Base-by-base conservation (phyloP, 2,888 invertebrate genomes). In the Trichogramma dendrolimi region DNA sequence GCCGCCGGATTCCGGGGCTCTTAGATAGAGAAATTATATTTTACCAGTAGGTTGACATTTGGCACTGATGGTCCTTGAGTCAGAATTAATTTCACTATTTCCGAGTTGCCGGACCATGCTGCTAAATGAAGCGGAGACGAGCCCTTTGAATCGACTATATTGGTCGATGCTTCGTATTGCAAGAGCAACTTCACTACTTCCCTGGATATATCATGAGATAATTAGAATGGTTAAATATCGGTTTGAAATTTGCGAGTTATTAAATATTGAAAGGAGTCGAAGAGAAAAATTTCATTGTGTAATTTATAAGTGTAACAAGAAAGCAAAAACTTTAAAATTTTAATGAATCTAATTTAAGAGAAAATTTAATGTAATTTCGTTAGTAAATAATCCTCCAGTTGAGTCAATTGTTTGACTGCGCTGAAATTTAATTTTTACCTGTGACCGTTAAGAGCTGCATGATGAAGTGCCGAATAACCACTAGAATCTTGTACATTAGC, bases 91-190 rank as follows among this genome's bases (percentile, higher is more conserved):
- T 87, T 84, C 66, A 96, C 95, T 69, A 96, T 91, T 67, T 93
- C 92, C 49, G 89, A 86, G 79, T 94, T 90, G 14, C 96, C 96
- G 58, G 92, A 92, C 94, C 95, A 96, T 56, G 96, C 92, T 58
- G 96, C 96, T 77, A 96, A 83, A 80, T 96, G 96, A 66, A 96
- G 85, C 43, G 96, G 92, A 42, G 94, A 92, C 46, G 94, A 95
- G 14, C 96, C 96, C 76, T 92, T 90, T 69, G 87, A 87, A 81
- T 96, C 96, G 67, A 90, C 87, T 56, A 92, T 85, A 80, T 94
- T 94, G 66, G 94, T 90, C 41, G 92, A 92, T 10, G 96, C 96
- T 75, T 92, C 92, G 76, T 92, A 89, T 67, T 88, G 86, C 69
- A 96, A 83, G 64, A 96, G 82, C 58, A 93, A 79, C 69, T 87